These are phyloP conservation scores for Erebia aethiops DNA, from an alignment of 2,888 invertebrate species.

Conservation along the genomic window DNA sequence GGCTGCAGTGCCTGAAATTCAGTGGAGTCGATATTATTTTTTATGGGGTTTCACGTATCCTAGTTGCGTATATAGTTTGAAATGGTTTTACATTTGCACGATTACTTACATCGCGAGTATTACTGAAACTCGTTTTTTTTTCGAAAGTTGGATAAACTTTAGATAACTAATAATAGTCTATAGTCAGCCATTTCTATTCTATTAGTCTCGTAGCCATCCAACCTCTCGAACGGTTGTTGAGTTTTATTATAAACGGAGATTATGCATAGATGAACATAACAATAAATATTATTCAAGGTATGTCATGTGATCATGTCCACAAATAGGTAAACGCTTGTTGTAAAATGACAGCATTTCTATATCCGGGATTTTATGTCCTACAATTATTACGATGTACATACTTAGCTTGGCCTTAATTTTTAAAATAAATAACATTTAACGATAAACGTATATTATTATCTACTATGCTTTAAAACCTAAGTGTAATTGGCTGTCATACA, in stretches of 20 bases:
- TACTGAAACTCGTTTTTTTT: background rate
- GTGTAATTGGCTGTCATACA: conserved; percentile 61
- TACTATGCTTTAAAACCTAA: conserved; percentile 49
- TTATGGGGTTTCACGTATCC: too few relatives aligned
- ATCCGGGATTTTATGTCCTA: background rate
- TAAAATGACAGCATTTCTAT: background rate
- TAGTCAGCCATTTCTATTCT: too few relatives aligned
- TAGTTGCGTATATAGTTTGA: background rate
- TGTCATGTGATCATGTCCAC: background rate
- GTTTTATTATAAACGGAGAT: too few relatives aligned
- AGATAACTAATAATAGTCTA: too few relatives aligned
- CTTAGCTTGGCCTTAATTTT: background rate
- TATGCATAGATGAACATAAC: too few relatives aligned
- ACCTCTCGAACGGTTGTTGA: too few relatives aligned
- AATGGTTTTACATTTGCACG: background rate
- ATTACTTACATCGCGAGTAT: too few relatives aligned
- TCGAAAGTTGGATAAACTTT: background rate
- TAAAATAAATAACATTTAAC: too few relatives aligned
- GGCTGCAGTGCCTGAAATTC: too few relatives aligned
- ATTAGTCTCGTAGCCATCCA: too few relatives aligned
- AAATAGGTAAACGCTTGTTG: background rate
- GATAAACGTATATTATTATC: background rate
- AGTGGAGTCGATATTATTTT: too few relatives aligned
- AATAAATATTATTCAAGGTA: background rate
- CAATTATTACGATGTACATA: background rate